Conservation (phyloP, 2,113 vertebrate species). For the Cinclus cinclus region DNA sequence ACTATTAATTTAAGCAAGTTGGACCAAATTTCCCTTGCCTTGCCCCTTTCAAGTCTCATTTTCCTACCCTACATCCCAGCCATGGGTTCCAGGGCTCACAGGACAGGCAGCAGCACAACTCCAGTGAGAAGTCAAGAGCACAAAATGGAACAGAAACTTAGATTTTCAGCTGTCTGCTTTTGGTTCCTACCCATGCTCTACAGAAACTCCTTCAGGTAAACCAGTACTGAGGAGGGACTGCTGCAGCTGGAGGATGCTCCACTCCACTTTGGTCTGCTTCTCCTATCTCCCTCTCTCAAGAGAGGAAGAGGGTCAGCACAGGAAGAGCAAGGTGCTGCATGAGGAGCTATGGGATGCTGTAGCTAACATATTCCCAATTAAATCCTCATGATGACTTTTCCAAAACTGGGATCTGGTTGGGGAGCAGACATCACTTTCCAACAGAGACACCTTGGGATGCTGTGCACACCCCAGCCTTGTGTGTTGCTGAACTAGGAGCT, state of each 20-base stretch:
- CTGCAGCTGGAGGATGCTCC: background rate
- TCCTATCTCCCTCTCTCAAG: background rate
- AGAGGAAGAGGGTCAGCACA: background rate
- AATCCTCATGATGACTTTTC: background rate
- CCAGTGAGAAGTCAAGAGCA: background rate
- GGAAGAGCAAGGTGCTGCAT: background rate
- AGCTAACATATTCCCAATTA: background rate
- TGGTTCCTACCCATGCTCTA: background rate
- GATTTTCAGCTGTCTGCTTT: background rate
- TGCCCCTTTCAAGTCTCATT: background rate
- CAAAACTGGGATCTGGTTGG: background rate
- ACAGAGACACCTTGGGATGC: background rate
- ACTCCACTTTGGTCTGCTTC: background rate
- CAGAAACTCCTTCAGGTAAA: background rate
- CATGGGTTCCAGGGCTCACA: background rate
- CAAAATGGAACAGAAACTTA: background rate
- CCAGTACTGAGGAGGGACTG: background rate
- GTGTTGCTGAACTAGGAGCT: background rate
- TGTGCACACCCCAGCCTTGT: background rate
- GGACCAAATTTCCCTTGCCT: background rate
- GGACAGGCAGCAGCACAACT: background rate
- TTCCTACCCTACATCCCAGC: background rate
- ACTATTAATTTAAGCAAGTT: background rate
- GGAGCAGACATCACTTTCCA: background rate
- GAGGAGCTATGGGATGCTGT: background rate